Evolutionary conservation across 2,113 vertebrate species (phyloP), one percentile per base, ranked within the genome.

Genomic region (Prolemur simus): DNA sequence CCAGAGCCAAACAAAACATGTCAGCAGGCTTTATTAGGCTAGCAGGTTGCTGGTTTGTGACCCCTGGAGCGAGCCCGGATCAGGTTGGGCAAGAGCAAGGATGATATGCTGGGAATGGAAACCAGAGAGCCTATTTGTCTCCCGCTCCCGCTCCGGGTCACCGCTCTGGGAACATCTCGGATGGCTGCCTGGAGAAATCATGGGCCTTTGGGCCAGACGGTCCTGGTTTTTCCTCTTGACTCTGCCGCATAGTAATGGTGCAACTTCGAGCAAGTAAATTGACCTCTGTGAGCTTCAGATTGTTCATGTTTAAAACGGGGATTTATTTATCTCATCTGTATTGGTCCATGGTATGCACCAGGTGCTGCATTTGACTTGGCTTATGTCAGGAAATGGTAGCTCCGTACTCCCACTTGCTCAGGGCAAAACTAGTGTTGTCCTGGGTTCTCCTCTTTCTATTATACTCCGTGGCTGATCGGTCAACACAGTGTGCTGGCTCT

Each of bases 1-100:
- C 0, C 0, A 39, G 27, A 58, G 95, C 96, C 97, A 97, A 95
- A 20, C 47, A 42, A 96, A 96, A 96, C 47, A 92, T 13, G 47
- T 78, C 74, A 78, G 68, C 3, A 5, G 42, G 74, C 63, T 37
- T 63, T 87, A 58, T 83, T 66, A 93, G 66, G 60, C 56, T 73
- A 32, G 17, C 10, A 23, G 92, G 94, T 93, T 94, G 39, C 88
- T 54, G 66, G 39, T 37, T 54, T 60, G 85, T 91, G 97, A 91
- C 94, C 91, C 27, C 8, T 73, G 86, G 92, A 64, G 3, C 7
- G 42, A 93, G 34, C 23, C 20, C 2, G 21, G 0, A 7, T 71
- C 17, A 47, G 80, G 29, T 27, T 83, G 87, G 80, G 83, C 56
- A 42, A 39, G 52, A 91, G 15, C 47, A 47, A 37, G 1, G 8